Conservation (phyloP, 2,888 invertebrate species). For the Lasius platythorax region DNA sequence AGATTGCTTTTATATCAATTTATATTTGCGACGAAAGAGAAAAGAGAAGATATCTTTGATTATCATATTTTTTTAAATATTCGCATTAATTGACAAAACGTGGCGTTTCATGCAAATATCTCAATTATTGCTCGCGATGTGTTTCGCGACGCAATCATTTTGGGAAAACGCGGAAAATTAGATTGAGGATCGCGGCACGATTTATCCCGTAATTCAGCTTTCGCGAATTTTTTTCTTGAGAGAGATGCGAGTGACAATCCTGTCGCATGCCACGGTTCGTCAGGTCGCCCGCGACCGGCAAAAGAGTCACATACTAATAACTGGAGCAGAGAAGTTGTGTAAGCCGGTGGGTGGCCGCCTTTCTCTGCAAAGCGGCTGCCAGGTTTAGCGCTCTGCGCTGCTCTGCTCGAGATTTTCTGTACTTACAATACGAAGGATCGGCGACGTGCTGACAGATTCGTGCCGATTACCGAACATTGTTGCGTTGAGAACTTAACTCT, state of each 20-base stretch:
- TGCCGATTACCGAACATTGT: not conserved
- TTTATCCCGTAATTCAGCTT: constrained; percentile 10
- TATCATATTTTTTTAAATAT: not conserved
- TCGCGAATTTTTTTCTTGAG: not conserved
- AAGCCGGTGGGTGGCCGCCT: constrained; percentile 83
- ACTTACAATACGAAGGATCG: constrained; percentile 17
- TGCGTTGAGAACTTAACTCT: not conserved
- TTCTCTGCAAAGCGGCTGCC: constrained; percentile 75
- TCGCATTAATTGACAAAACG: not conserved
- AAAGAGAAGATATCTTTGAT: not conserved
- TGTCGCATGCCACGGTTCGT: constrained; percentile 65
- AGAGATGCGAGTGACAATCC: constrained; percentile 57
- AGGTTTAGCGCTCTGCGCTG: constrained; percentile 62
- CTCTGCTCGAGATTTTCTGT: constrained; percentile 38
- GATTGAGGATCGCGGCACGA: not conserved
- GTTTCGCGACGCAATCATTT: constrained; percentile 16
- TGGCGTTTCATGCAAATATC: constrained; percentile 27
- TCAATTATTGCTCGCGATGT: constrained; percentile 26
- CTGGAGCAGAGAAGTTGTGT: constrained; percentile 82
- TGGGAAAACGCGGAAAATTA: not conserved
- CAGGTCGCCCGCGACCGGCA: constrained; percentile 62
- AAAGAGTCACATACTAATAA: constrained; percentile 79
- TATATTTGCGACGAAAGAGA: not conserved
- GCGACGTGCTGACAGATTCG: not conserved
- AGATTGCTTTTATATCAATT: constrained; percentile 13